Evolutionary conservation across 2,797 vertebrate genomes (phyloP).

Genomic region (Balearica regulorum): DNA sequence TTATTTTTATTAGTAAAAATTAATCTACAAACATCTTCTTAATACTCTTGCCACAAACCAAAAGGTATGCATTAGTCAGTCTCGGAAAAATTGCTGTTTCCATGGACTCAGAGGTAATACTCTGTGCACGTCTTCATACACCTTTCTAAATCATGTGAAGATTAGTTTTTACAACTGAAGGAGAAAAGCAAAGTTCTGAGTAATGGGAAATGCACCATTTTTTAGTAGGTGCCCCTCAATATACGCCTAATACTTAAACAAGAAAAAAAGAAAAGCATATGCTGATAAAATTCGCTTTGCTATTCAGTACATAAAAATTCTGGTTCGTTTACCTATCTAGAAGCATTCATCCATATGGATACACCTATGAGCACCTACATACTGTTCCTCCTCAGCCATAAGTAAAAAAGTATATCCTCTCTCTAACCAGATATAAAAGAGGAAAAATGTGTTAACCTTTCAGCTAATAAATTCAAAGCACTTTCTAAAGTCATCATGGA

Average conservation of each 20-base stretch:
- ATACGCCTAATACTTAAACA: neutral
- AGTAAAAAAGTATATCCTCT: neutral
- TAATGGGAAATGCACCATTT: neutral
- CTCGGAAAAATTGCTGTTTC: neutral
- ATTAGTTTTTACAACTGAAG: neutral
- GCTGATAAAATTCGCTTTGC: neutral
- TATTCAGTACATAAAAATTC: neutral
- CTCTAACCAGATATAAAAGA: neutral
- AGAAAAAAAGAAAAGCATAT: neutral
- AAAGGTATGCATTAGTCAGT: constrained; percentile 35
- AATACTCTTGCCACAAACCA: constrained; percentile 35
- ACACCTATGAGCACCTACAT: accelerated
- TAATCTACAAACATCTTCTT: constrained; percentile 41
- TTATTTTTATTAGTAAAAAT: constrained; percentile 60
- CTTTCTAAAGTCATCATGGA: neutral
- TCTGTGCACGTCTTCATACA: neutral
- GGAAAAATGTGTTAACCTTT: neutral
- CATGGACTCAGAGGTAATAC: neutral
- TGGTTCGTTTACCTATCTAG: neutral
- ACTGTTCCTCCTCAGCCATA: neutral
- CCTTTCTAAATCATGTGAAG: neutral
- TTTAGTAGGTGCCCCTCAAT: neutral
- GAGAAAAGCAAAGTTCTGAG: neutral
- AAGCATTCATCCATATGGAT: accelerated
- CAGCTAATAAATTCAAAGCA: neutral